A percentile compares a stretch with the other conserved stretches of the same genome.
Evolutionary conservation across 2,888 invertebrate species (phyloP).

Genomic region (Masnerella sp.): DNA sequence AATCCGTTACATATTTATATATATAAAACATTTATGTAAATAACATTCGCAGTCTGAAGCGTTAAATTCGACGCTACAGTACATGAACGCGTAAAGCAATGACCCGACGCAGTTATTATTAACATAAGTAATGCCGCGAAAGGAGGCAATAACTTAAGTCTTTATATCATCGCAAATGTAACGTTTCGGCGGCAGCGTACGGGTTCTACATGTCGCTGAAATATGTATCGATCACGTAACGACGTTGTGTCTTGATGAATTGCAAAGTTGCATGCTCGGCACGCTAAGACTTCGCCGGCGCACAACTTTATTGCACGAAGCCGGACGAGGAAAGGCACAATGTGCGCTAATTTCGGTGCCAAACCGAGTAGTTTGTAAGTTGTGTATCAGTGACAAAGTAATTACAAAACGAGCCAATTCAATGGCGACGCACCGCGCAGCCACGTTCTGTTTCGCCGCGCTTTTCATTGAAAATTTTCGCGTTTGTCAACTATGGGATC

Average conservation of each 20-base stretch:
- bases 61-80: too few relatives aligned
- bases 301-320: constrained; percentile 62
- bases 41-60: too few relatives aligned
- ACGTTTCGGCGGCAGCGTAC: constrained; percentile 23
- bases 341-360: constrained; percentile 51
- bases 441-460: constrained; percentile 27
- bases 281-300: constrained; percentile 54
- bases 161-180: constrained; percentile 27
- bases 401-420: constrained; percentile 52
- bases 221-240: constrained; percentile 60
- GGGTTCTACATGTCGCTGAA: constrained; percentile 51
- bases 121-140: constrained; percentile 21
- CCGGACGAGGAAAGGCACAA: constrained; percentile 51
- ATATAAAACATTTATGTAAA: too few relatives aligned
- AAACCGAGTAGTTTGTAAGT: constrained; percentile 42
- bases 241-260: constrained; percentile 62
- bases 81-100: too few relatives aligned
- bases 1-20: too few relatives aligned
- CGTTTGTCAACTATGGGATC: constrained; percentile 37
- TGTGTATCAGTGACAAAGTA: constrained; percentile 45
- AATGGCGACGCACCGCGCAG: constrained; percentile 29
- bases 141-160: constrained; percentile 16
- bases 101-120: constrained; percentile 14
- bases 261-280: constrained; percentile 62
- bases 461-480: constrained; percentile 44